These are phyloP conservation scores for Eunapius fragilis DNA, from an alignment of 37 sponge, comb jelly and placozoan genomes.

Conservation along the genomic window DNA sequence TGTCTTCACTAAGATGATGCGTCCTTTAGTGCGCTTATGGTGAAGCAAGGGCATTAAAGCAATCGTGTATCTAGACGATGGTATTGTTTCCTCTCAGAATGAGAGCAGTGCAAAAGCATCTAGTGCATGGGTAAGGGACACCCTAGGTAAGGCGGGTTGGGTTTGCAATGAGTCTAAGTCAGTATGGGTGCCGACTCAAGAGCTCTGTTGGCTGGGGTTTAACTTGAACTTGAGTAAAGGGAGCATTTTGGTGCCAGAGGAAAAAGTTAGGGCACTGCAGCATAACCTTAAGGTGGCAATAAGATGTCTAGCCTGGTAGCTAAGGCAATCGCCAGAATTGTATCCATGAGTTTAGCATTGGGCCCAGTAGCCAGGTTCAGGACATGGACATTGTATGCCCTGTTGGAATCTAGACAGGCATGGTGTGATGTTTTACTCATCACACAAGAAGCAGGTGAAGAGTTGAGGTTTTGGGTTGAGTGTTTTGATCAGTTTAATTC, in stretches of 20 bases:
- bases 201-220: neutral
- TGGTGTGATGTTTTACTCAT: neutral
- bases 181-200: neutral
- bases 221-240: slow-evolving; percentile 10
- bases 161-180: slow-evolving; percentile 8
- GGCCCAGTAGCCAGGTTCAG: slow-evolving; percentile 5
- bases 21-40: neutral
- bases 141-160: neutral
- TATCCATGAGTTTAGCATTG: slow-evolving; percentile 18
- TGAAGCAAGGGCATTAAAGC: neutral
- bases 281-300: neutral
- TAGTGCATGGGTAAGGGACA: neutral
- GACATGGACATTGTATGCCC: slow-evolving; percentile 5
- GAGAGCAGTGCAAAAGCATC: neutral
- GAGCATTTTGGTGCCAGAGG: slow-evolving; percentile 3
- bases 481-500: slow-evolving; percentile 2
- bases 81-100: neutral
- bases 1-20: slow-evolving; percentile 22
- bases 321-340: slow-evolving; percentile 2
- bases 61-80: slow-evolving; percentile 43
- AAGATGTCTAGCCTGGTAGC: neutral
- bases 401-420: neutral
- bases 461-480: slow-evolving; percentile 17
- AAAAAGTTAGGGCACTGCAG: neutral
- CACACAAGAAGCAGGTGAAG: neutral